Conservation (phyloP, 2,888 invertebrate genomes). For the Cybosia mesomella region DNA sequence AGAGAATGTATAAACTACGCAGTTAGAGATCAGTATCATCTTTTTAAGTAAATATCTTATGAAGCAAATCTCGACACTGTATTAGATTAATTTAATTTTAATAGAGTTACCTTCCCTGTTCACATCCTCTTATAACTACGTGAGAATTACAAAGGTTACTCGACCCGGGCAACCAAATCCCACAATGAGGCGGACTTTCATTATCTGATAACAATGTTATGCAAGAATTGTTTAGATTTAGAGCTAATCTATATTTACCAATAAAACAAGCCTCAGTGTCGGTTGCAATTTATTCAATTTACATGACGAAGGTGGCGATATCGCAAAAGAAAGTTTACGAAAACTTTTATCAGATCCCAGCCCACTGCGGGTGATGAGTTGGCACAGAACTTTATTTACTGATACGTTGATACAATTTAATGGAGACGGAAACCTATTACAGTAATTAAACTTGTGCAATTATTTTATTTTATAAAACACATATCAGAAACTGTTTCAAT, state of each 20-base stretch:
- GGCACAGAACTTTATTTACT: constrained; percentile 82
- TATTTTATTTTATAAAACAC: background rate
- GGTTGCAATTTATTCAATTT: constrained; percentile 83
- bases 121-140: constrained; percentile 26
- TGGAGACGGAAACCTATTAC: constrained; percentile 65
- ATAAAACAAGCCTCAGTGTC: constrained; percentile 80
- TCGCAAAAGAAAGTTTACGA: constrained; percentile 83
- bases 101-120: constrained; percentile 28
- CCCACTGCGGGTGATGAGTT: constrained; percentile 84
- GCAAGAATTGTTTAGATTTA: constrained; percentile 72
- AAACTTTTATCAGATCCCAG: constrained; percentile 84
- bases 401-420: constrained; percentile 70
- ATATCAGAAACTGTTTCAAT: background rate
- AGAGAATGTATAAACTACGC: background rate
- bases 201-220: constrained; percentile 70
- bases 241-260: constrained; percentile 79
- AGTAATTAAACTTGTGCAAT: constrained; percentile 10
- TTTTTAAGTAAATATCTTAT: constrained; percentile 12
- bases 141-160: constrained; percentile 51
- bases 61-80: constrained; percentile 9
- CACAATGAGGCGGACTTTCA: constrained; percentile 37
- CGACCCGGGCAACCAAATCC: constrained; percentile 49
- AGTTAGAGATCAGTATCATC: constrained; percentile 2
- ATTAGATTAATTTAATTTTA: constrained; percentile 32
- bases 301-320: constrained; percentile 85